Evolutionary conservation across 2,888 invertebrate genomes (phyloP).

Genomic region (Flexamia atlantica): DNA sequence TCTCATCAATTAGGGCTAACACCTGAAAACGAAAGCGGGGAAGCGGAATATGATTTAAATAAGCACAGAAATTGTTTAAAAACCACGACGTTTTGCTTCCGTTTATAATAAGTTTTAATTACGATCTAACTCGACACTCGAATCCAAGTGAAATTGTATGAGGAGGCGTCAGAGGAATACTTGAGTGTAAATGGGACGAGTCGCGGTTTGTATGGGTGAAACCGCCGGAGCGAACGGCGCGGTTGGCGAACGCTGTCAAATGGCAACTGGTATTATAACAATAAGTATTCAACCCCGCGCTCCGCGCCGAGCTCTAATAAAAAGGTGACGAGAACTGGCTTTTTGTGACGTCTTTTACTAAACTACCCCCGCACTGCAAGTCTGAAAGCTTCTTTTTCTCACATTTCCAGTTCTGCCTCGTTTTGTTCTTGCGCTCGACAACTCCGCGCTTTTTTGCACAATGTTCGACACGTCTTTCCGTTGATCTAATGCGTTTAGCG

Average conservation of each 20-base stretch:
- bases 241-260: constrained; percentile 38
- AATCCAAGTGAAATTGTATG: not conserved
- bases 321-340: constrained; percentile 59
- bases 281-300: constrained; percentile 29
- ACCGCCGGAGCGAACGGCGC: not conserved
- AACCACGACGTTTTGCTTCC: constrained; percentile 20
- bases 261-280: constrained; percentile 36
- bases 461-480: constrained; percentile 61
- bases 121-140: constrained; percentile 11
- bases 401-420: constrained; percentile 52
- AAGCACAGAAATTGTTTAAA: constrained; percentile 6
- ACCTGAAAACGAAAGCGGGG: not conserved
- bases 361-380: constrained; percentile 31
- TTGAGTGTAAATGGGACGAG: constrained; percentile 19
- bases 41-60: constrained; percentile 18
- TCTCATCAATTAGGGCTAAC: constrained; percentile 7
- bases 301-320: constrained; percentile 31
- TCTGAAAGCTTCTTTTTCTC: constrained; percentile 59
- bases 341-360: constrained; percentile 46
- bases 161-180: constrained; percentile 23
- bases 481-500: constrained; percentile 58
- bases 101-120: constrained; percentile 20
- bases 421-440: constrained; percentile 53
- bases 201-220: constrained; percentile 7
- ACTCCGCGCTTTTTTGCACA: constrained; percentile 48